phyloP scores from a whole-genome alignment of 1,140 invertebrate species.

The Pteromalus puparum region DNA sequence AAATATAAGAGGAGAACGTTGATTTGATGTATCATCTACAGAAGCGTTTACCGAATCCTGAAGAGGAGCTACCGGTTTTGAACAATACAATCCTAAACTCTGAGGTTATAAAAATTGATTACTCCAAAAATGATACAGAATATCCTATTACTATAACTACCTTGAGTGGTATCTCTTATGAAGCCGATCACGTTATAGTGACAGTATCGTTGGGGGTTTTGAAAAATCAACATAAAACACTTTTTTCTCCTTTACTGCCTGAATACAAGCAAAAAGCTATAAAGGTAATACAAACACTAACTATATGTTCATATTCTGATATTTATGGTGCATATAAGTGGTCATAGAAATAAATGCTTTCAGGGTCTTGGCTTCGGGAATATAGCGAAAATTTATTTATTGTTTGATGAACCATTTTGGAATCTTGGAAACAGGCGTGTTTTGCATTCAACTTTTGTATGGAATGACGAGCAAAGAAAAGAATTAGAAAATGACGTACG shows the following conservation, averaged over 20 bases:
- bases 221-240: conserved; percentile 64
- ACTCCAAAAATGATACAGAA: conserved; percentile 56
- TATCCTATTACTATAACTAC: conserved; percentile 62
- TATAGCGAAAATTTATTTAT: conserved; percentile 84
- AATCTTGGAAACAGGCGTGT: conserved; percentile 64
- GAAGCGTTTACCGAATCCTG: conserved; percentile 64
- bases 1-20: not conserved
- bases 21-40: conserved; percentile 40
- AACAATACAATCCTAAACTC: conserved; percentile 64
- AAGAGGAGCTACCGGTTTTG: conserved; percentile 62
- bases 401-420: conserved; percentile 80
- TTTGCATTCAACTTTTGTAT: conserved; percentile 74
- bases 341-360: too few relatives aligned
- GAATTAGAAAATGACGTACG: conserved; percentile 57
- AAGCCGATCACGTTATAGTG: conserved; percentile 71
- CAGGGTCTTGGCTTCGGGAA: conserved; percentile 67
- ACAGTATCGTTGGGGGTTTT: conserved; percentile 74
- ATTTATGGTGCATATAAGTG: too few relatives aligned
- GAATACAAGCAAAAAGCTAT: conserved; percentile 65
- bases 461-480: conserved; percentile 73
- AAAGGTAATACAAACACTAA: conserved; percentile 55
- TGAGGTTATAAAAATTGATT: conserved; percentile 67
- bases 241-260: conserved; percentile 69
- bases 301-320: too few relatives aligned
- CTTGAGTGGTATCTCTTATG: conserved; percentile 62